These are phyloP conservation scores for Melanchra persicariae DNA, from an alignment of 2,888 invertebrate species.

Conservation along the genomic window DNA sequence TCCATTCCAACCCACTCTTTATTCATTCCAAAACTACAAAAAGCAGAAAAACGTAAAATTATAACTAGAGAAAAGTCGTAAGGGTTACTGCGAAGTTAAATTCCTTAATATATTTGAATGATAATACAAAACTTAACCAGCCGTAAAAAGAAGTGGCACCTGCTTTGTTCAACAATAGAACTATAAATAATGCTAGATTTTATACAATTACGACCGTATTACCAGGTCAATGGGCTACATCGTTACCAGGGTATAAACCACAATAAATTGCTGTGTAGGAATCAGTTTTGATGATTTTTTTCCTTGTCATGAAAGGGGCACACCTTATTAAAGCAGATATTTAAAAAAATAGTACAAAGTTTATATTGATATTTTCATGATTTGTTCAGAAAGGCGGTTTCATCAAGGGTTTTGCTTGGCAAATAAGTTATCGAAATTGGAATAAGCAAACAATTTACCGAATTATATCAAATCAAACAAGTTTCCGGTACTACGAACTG, in stretches of 20 bases:
- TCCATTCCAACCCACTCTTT: background rate
- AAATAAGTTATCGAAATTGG: slow-evolving; percentile 3
- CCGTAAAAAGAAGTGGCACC: slow-evolving; percentile 46
- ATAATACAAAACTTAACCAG: slow-evolving; percentile 28
- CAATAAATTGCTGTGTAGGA: slow-evolving; percentile 16
- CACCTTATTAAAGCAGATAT: background rate
- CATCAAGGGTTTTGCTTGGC: background rate
- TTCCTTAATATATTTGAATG: slow-evolving; percentile 23
- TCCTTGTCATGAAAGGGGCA: slow-evolving; percentile 23
- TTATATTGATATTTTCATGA: background rate
- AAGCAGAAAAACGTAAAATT: background rate
- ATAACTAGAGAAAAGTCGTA: slow-evolving; percentile 1
- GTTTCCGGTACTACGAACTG: slow-evolving; percentile 17
- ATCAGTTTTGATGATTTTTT: slow-evolving; percentile 25
- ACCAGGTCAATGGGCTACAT: slow-evolving; percentile 28
- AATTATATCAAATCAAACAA: slow-evolving; percentile 25
- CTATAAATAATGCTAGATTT: slow-evolving; percentile 32
- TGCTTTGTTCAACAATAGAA: slow-evolving; percentile 50
- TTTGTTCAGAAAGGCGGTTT: background rate
- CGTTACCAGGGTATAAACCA: slow-evolving; percentile 13
- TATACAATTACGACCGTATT: slow-evolving; percentile 21
- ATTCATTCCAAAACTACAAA: background rate
- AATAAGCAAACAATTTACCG: slow-evolving; percentile 27
- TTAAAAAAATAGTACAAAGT: background rate
- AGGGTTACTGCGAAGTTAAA: slow-evolving; percentile 1